Evolutionary conservation across 92 coral and sea anemone genomes (phyloP).

Genomic region (Palythoa grandis): DNA sequence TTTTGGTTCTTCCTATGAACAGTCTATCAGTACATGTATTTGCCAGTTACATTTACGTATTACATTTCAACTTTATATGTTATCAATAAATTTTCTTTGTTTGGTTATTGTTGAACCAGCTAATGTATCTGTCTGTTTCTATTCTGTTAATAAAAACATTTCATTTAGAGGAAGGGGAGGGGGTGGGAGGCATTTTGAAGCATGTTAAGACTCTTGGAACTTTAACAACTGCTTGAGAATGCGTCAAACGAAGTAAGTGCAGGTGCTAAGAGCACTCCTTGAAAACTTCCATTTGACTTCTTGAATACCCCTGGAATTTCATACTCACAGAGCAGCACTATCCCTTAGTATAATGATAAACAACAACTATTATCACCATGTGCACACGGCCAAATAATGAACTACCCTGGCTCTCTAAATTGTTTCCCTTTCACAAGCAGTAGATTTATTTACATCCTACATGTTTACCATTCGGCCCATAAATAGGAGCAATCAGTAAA

Average conservation of each 20-base stretch:
- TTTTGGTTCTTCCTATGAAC: not conserved
- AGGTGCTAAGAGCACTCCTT: not conserved
- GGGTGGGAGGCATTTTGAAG: not conserved
- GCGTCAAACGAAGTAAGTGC: not conserved
- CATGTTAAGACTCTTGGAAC: not conserved
- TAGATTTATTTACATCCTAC: too few relatives aligned
- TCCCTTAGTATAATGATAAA: too few relatives aligned
- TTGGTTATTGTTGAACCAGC: not conserved
- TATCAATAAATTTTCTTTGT: not conserved
- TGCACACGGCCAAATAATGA: too few relatives aligned
- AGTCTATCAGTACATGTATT: too few relatives aligned
- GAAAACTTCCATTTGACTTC: not conserved
- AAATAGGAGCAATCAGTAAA: too few relatives aligned
- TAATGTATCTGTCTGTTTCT: not conserved
- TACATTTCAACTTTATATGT: too few relatives aligned
- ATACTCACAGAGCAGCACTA: not conserved
- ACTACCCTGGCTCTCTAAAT: too few relatives aligned
- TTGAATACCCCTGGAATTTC: not conserved
- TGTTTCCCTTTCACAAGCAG: too few relatives aligned
- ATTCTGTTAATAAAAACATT: not conserved
- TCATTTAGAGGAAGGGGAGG: too few relatives aligned
- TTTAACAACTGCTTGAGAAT: not conserved
- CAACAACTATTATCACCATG: too few relatives aligned
- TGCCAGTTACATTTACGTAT: not conserved
- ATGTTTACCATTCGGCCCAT: too few relatives aligned